Percentiles rank a stretch among this genome's conserved stretches.
Evolutionary conservation across 2,888 invertebrate species (phyloP).

Genomic region (Sarcophaga rosellei): DNA sequence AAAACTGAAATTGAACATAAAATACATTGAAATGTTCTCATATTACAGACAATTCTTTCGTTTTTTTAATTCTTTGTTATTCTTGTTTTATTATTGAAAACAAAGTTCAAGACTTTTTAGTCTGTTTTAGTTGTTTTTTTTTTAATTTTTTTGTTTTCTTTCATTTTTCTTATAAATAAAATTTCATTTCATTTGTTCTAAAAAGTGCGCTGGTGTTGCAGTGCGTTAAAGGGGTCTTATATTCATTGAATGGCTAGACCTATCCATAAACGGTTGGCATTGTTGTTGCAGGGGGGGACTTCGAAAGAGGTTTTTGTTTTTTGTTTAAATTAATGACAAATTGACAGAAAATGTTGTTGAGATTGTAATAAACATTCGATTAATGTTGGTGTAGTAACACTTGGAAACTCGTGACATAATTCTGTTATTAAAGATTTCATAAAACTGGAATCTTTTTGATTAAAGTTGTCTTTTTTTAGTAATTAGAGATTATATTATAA

Average conservation of each 20-base stretch:
- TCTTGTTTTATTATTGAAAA: constrained; percentile 1
- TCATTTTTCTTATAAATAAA: neutral
- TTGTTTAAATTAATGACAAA: neutral
- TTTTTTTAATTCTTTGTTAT: neutral
- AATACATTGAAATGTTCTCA: constrained; percentile 42
- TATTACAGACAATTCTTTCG: constrained; percentile 54
- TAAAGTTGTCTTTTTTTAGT: too few relatives aligned
- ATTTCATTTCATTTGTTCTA: neutral
- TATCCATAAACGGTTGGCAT: constrained; percentile 56
- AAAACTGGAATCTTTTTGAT: too few relatives aligned
- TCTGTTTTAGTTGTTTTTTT: constrained; percentile 41
- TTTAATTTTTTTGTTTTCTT: neutral
- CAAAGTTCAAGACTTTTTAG: constrained; percentile 61
- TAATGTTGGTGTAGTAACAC: too few relatives aligned
- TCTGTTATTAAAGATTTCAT: too few relatives aligned
- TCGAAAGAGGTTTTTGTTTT: too few relatives aligned
- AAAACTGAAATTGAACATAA: neutral
- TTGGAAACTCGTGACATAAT: too few relatives aligned
- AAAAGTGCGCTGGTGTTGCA: constrained; percentile 13
- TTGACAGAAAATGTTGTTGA: neutral
- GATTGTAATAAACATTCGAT: too few relatives aligned
- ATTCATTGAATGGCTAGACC: constrained; percentile 37
- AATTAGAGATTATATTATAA: too few relatives aligned
- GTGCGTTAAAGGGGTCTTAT: neutral
- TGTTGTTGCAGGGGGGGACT: neutral